These are phyloP conservation scores for Tricholaema leucomelas DNA, from an alignment of 2,113 vertebrate genomes.

Conservation along the genomic window DNA sequence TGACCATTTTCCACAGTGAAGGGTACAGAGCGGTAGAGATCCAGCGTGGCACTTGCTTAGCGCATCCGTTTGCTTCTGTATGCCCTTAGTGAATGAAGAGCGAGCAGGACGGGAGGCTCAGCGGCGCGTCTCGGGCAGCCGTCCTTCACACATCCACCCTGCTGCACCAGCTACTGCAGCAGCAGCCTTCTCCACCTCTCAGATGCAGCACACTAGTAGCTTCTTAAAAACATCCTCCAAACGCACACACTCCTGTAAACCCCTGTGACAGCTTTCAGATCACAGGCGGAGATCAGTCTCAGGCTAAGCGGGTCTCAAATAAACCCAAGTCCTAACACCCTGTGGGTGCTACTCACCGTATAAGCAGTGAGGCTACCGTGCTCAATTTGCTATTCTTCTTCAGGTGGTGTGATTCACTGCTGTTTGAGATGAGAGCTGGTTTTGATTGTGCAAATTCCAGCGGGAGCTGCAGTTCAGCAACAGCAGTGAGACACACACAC, in stretches of 20 bases:
- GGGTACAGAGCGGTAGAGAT: constrained; percentile 70
- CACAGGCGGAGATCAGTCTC: constrained; percentile 4
- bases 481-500: constrained; percentile 37
- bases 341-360: neutral
- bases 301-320: neutral
- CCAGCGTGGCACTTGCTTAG: constrained; percentile 69
- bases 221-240: constrained; percentile 43
- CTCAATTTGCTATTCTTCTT: constrained; percentile 35
- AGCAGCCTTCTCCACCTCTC: constrained; percentile 53
- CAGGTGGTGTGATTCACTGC: constrained; percentile 72
- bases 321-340: neutral
- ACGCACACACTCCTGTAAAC: constrained; percentile 14
- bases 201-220: constrained; percentile 31
- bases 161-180: constrained; percentile 73
- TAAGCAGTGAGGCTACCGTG: neutral
- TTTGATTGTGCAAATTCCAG: constrained; percentile 75
- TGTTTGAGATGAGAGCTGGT: constrained; percentile 61
- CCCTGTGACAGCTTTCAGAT: constrained; percentile 45
- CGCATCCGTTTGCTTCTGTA: constrained; percentile 49
- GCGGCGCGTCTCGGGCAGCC: neutral
- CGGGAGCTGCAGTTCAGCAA: constrained; percentile 76
- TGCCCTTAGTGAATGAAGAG: constrained; percentile 50
- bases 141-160: constrained; percentile 69
- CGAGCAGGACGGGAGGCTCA: constrained; percentile 43
- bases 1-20: constrained; percentile 88